Conservation (phyloP, 2,888 invertebrate genomes). For the Melanotus villosus region DNA sequence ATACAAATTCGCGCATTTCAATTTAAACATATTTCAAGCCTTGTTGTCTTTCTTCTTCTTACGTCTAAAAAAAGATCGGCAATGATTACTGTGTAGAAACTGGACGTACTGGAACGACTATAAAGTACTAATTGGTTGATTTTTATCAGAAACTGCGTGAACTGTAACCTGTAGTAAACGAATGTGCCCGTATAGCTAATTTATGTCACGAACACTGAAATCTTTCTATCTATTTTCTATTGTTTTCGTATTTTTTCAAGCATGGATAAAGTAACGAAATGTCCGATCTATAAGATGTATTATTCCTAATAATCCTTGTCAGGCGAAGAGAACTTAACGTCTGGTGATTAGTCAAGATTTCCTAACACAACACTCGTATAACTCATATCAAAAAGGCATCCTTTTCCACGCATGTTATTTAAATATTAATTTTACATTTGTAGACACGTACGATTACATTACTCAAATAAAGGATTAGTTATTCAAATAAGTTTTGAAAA, state of each 20-base stretch:
- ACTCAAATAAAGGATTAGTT: constrained; percentile 11
- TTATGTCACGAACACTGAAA: constrained; percentile 61
- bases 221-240: constrained; percentile 58
- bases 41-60: constrained; percentile 6
- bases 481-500: constrained; percentile 19
- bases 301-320: not conserved
- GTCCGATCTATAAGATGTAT: not conserved
- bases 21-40: constrained; percentile 1
- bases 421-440: constrained; percentile 13
- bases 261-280: constrained; percentile 10
- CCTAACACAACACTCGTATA: too few species aligned
- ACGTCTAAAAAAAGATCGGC: constrained; percentile 1
- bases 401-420: not conserved
- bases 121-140: constrained; percentile 67
- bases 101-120: constrained; percentile 56
- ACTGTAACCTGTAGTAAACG: constrained; percentile 62
- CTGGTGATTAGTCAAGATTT: too few species aligned
- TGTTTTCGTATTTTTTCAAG: constrained; percentile 51
- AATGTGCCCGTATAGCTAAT: constrained; percentile 58
- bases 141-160: constrained; percentile 65
- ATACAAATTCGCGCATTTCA: constrained; percentile 4
- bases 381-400: too few species aligned
- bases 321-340: too few species aligned
- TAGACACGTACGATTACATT: not conserved
- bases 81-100: not conserved